These are phyloP conservation scores for Drosophila parabipectinata DNA, from an alignment of 1,140 invertebrate species.

Conservation along the genomic window DNA sequence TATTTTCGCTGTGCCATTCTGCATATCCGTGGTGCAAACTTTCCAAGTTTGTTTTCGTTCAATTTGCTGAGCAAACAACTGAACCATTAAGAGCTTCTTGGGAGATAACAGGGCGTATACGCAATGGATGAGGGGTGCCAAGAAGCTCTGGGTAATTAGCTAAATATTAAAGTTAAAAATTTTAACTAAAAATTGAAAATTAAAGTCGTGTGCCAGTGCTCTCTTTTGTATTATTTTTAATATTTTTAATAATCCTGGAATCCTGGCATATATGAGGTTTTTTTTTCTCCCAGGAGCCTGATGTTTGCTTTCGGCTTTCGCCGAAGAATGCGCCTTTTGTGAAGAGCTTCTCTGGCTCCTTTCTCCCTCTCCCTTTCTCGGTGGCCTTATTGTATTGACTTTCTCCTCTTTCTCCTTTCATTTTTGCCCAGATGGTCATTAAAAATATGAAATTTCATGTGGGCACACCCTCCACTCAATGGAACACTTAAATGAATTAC, in stretches of 20 bases:
- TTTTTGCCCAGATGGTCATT: conserved; percentile 54
- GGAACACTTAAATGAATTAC: conserved; percentile 72
- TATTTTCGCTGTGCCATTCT: conserved; percentile 9
- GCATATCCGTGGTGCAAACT: conserved; percentile 53
- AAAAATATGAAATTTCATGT: conserved; percentile 75
- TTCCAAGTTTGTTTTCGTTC: conserved; percentile 74
- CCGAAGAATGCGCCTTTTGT: conserved; percentile 42
- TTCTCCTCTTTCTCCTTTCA: conserved; percentile 3
- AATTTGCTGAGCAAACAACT: conserved; percentile 72
- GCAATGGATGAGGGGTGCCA: background rate
- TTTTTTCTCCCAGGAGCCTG: conserved; percentile 20
- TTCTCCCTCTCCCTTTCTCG: conserved; percentile 6
- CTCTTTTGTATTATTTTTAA: background rate
- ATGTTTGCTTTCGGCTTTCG: conserved; percentile 45
- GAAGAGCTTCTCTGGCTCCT: background rate
- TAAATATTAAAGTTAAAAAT: conserved; percentile 34
- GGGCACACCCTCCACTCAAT: conserved; percentile 33
- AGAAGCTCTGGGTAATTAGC: conserved; percentile 27
- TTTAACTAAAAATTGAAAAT: conserved; percentile 21
- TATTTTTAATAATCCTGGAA: conserved; percentile 26
- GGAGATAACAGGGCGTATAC: background rate
- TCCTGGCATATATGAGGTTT: conserved; percentile 52
- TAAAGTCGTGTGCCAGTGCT: background rate
- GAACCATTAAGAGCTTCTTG: conserved; percentile 64
- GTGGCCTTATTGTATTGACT: conserved; percentile 43